phyloP scores from a whole-genome alignment of 2,113 vertebrate species.

The Strix uralensis region DNA sequence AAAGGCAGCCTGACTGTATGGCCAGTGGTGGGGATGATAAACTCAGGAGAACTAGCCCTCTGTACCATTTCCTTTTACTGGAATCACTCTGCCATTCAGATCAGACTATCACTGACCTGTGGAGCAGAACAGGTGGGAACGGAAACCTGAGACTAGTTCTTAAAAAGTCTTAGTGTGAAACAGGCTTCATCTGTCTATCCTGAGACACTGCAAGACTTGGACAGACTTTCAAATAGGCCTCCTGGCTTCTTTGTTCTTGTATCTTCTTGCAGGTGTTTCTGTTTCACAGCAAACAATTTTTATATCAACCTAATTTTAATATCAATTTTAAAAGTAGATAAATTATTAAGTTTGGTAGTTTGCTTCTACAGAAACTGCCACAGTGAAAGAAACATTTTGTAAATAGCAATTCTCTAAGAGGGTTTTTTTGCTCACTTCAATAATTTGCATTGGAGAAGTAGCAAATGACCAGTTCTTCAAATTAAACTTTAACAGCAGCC shows the following conservation, averaged over 20 bases:
- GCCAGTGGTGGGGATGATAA: rapidly evolving
- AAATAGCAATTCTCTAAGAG: neutral
- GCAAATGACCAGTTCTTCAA: neutral
- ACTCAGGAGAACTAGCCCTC: rapidly evolving
- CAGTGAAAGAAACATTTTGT: neutral
- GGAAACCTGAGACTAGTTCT: neutral
- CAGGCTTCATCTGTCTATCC: neutral
- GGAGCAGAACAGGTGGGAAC: neutral
- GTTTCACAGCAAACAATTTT: neutral
- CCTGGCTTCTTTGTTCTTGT: neutral
- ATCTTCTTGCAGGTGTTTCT: neutral
- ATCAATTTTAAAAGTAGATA: neutral
- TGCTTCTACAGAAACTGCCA: neutral
- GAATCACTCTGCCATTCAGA: neutral
- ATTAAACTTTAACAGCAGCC: neutral
- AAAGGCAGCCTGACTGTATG: neutral
- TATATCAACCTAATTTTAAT: neutral
- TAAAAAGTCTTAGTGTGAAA: neutral
- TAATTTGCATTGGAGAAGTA: neutral
- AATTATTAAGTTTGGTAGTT: neutral
- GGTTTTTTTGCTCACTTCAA: neutral
- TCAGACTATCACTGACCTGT: neutral
- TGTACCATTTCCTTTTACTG: rapidly evolving
- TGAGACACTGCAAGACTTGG: neutral
- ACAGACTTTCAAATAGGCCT: neutral